Conservation (phyloP, 2,888 invertebrate species). For the Caenorhabditis sp. region DNA sequence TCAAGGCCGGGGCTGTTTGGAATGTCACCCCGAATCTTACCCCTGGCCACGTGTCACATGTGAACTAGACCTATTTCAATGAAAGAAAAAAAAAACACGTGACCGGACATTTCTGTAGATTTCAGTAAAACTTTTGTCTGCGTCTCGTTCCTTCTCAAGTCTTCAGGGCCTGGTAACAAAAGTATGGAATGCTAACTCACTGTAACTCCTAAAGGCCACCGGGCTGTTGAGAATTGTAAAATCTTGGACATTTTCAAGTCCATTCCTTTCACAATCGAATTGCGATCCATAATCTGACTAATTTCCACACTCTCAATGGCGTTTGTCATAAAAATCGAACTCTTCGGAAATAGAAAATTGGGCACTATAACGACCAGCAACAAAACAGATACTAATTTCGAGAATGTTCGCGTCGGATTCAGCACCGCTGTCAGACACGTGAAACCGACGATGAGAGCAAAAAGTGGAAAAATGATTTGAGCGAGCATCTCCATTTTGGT, state of each 20-base stretch:
- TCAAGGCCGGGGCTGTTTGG: too few relatives aligned
- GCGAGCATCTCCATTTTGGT: constrained; percentile 50
- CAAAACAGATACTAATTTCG: constrained; percentile 40
- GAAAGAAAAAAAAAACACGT: too few relatives aligned
- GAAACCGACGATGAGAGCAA: constrained; percentile 45
- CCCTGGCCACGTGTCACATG: too few relatives aligned
- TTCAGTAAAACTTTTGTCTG: too few relatives aligned
- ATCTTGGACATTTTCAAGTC: constrained; percentile 42
- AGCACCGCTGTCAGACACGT: constrained; percentile 36
- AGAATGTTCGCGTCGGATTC: constrained; percentile 39
- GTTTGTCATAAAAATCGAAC: constrained; percentile 41
- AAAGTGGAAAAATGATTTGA: constrained; percentile 44
- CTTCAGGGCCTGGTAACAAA: too few relatives aligned
- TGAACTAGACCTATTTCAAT: too few relatives aligned
- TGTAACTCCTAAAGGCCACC: constrained; percentile 34
- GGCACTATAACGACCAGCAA: constrained; percentile 44
- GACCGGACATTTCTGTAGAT: too few relatives aligned
- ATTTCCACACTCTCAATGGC: constrained; percentile 46
- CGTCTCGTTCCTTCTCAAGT: too few relatives aligned
- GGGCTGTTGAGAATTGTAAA: constrained; percentile 28
- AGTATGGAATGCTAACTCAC: too few relatives aligned
- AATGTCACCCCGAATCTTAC: too few relatives aligned
- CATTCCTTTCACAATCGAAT: constrained; percentile 3
- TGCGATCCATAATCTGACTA: constrained; percentile 43
- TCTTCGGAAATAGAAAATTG: constrained; percentile 44